Percentiles rank a stretch among this genome's conserved stretches.
Evolutionary conservation across 2,888 invertebrate genomes (phyloP).

Genomic region (Chirona hameri): DNA sequence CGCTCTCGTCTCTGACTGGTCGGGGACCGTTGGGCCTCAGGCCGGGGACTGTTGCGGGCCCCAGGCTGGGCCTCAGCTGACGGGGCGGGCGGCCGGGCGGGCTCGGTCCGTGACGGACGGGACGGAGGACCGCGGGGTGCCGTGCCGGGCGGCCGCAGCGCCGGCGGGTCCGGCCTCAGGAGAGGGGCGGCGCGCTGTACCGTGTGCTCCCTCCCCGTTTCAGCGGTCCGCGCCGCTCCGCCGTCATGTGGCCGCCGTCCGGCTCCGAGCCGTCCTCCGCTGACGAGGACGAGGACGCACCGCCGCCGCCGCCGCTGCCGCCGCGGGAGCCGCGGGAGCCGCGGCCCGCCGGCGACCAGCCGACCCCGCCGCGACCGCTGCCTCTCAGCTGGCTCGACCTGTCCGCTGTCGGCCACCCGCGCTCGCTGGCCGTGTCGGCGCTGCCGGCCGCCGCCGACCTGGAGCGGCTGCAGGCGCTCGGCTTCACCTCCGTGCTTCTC

Average conservation of each 20-base stretch:
- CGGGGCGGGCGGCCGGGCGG: neutral
- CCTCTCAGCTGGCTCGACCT: constrained; percentile 28
- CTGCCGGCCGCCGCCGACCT: constrained; percentile 12
- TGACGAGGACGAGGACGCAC: neutral
- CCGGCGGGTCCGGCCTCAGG: neutral
- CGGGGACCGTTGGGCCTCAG: no score
- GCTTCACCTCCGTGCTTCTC: constrained; percentile 12
- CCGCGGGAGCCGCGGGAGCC: neutral
- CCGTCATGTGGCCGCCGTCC: neutral
- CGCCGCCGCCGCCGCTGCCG: neutral
- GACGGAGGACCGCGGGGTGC: no score
- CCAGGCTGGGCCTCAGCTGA: neutral
- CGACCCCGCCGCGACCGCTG: neutral
- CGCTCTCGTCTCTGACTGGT: no score
- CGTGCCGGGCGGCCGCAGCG: no score
- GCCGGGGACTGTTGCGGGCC: neutral
- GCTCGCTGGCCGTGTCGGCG: constrained; percentile 22
- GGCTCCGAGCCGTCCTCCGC: neutral
- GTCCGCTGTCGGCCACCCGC: constrained; percentile 24
- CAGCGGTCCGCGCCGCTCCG: neutral
- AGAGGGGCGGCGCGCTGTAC: constrained; percentile 12
- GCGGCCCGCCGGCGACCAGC: no score
- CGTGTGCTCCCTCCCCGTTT: constrained; percentile 4
- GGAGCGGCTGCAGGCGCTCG: neutral
- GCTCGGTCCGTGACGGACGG: no score